Percentiles rank a stretch among this genome's conserved stretches.
Conservation (phyloP, 1,140 invertebrate genomes). For the Drosophila subpulchrella region DNA sequence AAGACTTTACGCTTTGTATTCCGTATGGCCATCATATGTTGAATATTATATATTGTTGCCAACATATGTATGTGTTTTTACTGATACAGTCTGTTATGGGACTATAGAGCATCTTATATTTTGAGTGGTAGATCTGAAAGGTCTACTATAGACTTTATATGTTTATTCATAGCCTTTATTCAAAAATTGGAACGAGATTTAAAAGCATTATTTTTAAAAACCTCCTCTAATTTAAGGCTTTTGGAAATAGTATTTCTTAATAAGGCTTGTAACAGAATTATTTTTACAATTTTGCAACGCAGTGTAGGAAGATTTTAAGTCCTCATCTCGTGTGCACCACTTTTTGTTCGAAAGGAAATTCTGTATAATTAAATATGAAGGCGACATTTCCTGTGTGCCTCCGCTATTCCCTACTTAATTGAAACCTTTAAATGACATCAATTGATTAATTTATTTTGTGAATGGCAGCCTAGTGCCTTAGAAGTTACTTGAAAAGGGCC, state of each 20-base stretch:
- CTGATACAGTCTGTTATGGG: constrained; percentile 8
- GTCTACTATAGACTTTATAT: too few relatives aligned
- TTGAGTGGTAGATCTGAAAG: background rate
- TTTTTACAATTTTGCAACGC: background rate
- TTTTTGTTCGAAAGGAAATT: constrained; percentile 15
- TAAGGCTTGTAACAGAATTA: background rate
- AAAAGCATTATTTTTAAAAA: background rate
- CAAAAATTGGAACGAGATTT: background rate
- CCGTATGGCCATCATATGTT: constrained; percentile 38
- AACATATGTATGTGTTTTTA: background rate
- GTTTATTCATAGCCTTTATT: too few relatives aligned
- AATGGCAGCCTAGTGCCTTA: constrained; percentile 11
- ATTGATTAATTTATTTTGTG: constrained; percentile 39
- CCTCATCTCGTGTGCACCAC: background rate
- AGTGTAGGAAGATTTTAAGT: background rate
- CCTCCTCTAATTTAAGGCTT: background rate
- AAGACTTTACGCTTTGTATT: constrained; percentile 5
- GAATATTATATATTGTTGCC: constrained; percentile 1
- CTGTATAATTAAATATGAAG: constrained; percentile 16
- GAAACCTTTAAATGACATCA: constrained; percentile 11
- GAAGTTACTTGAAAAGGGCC: constrained; percentile 6
- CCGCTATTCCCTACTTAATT: constrained; percentile 33
- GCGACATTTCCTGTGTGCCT: constrained; percentile 13
- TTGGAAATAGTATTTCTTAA: background rate
- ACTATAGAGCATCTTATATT: background rate